Conservation (phyloP, 2,113 vertebrate species). For the Grus americana region DNA sequence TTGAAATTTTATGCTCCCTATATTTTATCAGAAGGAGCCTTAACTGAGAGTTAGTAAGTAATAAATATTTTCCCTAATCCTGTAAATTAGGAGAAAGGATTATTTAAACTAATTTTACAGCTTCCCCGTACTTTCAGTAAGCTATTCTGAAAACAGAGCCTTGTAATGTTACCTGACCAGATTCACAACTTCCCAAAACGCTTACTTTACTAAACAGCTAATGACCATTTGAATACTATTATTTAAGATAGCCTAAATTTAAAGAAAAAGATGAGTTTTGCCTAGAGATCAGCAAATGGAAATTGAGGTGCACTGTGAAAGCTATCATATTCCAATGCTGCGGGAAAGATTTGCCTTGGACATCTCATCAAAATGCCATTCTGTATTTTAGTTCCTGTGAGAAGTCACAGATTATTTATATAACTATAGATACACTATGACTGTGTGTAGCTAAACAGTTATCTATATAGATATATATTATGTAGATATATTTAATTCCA, state of each 20-base stretch:
- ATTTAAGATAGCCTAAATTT: background rate
- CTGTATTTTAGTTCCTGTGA: background rate
- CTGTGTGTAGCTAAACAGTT: background rate
- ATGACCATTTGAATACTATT: background rate
- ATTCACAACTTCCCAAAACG: background rate
- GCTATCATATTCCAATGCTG: background rate
- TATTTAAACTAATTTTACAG: slow-evolving; percentile 24
- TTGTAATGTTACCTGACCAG: background rate
- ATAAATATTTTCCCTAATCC: slow-evolving; percentile 27
- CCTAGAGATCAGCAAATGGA: background rate
- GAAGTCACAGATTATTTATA: background rate
- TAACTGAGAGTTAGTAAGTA: slow-evolving; percentile 9
- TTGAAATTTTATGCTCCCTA: background rate
- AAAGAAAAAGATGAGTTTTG: background rate
- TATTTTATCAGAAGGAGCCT: slow-evolving; percentile 4
- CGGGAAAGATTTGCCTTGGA: background rate
- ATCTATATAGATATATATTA: background rate
- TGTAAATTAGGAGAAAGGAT: background rate
- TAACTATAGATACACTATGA: background rate
- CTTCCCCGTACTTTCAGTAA: slow-evolving; percentile 8
- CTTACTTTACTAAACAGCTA: background rate
- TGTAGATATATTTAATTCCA: background rate
- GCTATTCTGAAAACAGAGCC: background rate
- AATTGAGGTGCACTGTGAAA: background rate
- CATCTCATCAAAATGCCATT: background rate